Evolutionary conservation across 1,140 invertebrate genomes (phyloP).

Genomic region (Drosophila orosa): DNA sequence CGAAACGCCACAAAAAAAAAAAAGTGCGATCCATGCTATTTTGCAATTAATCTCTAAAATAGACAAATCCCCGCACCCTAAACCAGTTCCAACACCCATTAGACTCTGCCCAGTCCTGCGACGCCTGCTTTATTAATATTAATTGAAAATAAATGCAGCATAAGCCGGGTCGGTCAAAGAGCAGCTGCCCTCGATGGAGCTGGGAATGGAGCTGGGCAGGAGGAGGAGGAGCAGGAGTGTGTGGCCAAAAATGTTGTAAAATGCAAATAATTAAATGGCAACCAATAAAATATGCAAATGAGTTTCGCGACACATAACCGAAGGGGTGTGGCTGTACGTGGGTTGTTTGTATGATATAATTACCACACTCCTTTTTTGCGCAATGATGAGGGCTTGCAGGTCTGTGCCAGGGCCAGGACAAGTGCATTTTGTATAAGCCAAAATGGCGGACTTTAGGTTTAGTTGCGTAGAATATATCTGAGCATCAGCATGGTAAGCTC

Average conservation of each 20-base stretch:
- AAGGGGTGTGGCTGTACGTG: slow-evolving; percentile 5
- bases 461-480: slow-evolving; percentile 4
- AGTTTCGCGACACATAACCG: slow-evolving; percentile 50
- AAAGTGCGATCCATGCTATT: slow-evolving; percentile 39
- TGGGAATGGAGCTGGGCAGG: not conserved
- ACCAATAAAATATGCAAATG: slow-evolving; percentile 82
- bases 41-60: slow-evolving; percentile 71
- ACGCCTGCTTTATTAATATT: slow-evolving; percentile 74
- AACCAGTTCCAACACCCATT: not conserved
- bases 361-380: not conserved
- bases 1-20: not conserved
- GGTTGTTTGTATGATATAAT: slow-evolving; percentile 7
- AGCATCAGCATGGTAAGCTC: slow-evolving; percentile 9
- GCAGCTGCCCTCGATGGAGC: slow-evolving; percentile 21
- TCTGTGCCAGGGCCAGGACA: not conserved
- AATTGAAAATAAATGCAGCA: slow-evolving; percentile 81
- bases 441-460: slow-evolving; percentile 1
- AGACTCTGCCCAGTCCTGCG: not conserved
- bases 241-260: slow-evolving; percentile 66
- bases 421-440: slow-evolving; percentile 10
- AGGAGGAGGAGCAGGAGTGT: not conserved
- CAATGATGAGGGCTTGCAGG: not conserved
- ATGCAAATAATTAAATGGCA: slow-evolving; percentile 82
- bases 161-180: slow-evolving; percentile 65
- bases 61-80: slow-evolving; percentile 5